Percentiles rank a stretch among this genome's conserved stretches.
Conservation (phyloP, 1,140 invertebrate genomes). For the Capitella teleta region DNA sequence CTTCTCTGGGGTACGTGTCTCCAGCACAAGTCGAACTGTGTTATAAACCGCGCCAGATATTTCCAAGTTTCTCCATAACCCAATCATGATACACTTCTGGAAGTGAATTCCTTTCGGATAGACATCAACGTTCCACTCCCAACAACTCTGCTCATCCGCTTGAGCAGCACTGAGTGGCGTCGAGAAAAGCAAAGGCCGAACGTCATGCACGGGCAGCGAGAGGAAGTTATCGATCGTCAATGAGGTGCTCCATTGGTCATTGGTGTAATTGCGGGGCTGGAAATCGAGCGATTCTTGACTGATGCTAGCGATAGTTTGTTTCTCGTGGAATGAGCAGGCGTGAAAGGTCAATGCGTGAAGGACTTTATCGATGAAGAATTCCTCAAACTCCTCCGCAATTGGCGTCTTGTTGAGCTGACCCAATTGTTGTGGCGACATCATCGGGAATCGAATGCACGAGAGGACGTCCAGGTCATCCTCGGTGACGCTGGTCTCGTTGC, state of each 20-base stretch:
- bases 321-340: slow-evolving; percentile 21
- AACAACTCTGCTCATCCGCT: slow-evolving; percentile 46
- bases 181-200: slow-evolving; percentile 67
- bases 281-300: not conserved
- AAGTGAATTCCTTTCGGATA: slow-evolving; percentile 83
- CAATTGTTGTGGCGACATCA: slow-evolving; percentile 79
- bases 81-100: slow-evolving; percentile 63
- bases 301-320: not conserved
- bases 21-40: slow-evolving; percentile 42
- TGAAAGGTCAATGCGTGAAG: slow-evolving; percentile 80
- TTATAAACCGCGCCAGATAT: slow-evolving; percentile 68
- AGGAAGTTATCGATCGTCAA: slow-evolving; percentile 67
- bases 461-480: slow-evolving; percentile 63
- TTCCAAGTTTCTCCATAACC: slow-evolving; percentile 62
- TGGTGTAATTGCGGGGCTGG: slow-evolving; percentile 78
- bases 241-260: slow-evolving; percentile 63
- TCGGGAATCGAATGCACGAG: slow-evolving; percentile 71
- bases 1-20: slow-evolving; percentile 26
- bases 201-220: slow-evolving; percentile 60
- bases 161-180: slow-evolving; percentile 53
- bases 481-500: not conserved
- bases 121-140: slow-evolving; percentile 74
- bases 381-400: slow-evolving; percentile 67
- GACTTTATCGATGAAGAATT: slow-evolving; percentile 79
- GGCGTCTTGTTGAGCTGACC: slow-evolving; percentile 66